Base-by-base conservation (phyloP, 2,113 vertebrate genomes). In the Paracanthobrama guichenoti region DNA sequence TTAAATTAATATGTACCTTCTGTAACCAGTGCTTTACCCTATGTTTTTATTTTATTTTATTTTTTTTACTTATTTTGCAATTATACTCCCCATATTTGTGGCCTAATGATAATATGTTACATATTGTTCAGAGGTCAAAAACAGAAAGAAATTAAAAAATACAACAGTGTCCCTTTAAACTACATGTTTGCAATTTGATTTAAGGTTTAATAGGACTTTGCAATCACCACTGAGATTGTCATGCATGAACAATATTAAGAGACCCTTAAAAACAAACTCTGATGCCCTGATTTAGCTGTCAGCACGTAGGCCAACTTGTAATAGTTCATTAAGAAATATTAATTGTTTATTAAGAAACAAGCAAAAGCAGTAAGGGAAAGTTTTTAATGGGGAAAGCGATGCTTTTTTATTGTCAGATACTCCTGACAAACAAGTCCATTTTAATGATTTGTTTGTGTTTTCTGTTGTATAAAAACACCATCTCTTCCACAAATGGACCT, bases 361-460 rank as follows among this genome's bases (percentile, higher is more conserved):
- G 12, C 12, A 73, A 73, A 48, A 73, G n/a, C 69, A 73, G 42
- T n/a, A 73, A 24, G 42, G 39, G 39, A 13, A 35, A 8, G 8
- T 24, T 14, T 72, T 72, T 26, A 14, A 46, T 46, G 12, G 12
- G 42, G 42, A 46, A 71, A n/a, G 10, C 9, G 9, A 71, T 16
- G 20, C n/a, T n/a, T n/a, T n/a, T n/a, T n/a, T n/a, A n/a, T n/a
- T 22, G 42, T 9, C 22, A 46, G 12, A 73, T 39, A 46, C 11
- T n/a, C 22, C 39, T 71, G 39, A 22, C 39, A 24, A 24, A 8
- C 69, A 46, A 6, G 69, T 73, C n/a, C 12, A 9, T 73, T 73
- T 73, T 73, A 73, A 44, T 10, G 66, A 24, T 71, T 71, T n/a
- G 39, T 72, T 72, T 72, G 69, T 72, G 69, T 44, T 72, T 24